phyloP scores from a whole-genome alignment of 92 coral and sea anemone species.

The Metridium senile region DNA sequence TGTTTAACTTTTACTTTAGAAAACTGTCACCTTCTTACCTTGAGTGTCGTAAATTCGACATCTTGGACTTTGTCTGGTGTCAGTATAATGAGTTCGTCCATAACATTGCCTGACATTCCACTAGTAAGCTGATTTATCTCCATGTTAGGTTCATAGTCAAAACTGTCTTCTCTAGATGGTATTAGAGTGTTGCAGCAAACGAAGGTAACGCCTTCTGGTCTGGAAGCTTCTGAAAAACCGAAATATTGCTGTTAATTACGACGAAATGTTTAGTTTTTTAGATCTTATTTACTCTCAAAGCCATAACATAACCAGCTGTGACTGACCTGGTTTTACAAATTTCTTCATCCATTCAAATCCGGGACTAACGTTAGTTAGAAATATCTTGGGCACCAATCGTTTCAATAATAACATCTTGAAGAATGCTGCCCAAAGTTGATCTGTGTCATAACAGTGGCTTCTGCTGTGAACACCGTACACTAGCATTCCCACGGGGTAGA shows the following conservation, averaged over 20 bases:
- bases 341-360: slow-evolving; percentile 40
- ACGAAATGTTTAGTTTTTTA: no score
- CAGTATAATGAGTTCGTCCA: slow-evolving; percentile 18
- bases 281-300: slow-evolving; percentile 8
- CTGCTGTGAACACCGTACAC: slow-evolving; percentile 54
- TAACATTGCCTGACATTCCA: neutral
- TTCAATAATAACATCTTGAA: slow-evolving; percentile 59
- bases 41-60: no score
- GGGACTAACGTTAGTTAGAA: slow-evolving; percentile 62
- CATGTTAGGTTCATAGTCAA: slow-evolving; percentile 12
- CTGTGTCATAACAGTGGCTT: slow-evolving; percentile 55
- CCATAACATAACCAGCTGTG: neutral
- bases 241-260: no score
- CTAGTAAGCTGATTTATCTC: neutral
- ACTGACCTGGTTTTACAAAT: slow-evolving; percentile 16
- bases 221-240: slow-evolving; percentile 3
- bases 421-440: slow-evolving; percentile 76
- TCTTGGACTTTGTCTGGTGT: no score
- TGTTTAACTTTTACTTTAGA: no score
- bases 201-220: slow-evolving; percentile 7
- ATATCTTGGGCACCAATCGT: slow-evolving; percentile 61
- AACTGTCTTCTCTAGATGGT: slow-evolving; percentile 24
- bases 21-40: no score
- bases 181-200: slow-evolving; percentile 13
- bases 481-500: slow-evolving; percentile 61